Conservation (phyloP, 2,113 vertebrate genomes). For the Gasterosteus aculeatus region DNA sequence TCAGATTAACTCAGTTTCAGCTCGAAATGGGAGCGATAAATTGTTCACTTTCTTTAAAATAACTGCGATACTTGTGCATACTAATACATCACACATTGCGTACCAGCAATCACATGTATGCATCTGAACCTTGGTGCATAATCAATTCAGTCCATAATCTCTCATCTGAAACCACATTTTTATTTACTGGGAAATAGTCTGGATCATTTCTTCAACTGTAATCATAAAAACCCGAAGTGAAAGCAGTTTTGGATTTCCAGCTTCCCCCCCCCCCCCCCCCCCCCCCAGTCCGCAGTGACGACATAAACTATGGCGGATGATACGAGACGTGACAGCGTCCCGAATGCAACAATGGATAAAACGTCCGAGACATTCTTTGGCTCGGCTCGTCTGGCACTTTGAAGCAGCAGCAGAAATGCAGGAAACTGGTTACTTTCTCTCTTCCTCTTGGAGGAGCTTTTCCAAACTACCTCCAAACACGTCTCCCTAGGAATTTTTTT, state of each 20-base stretch:
- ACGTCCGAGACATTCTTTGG: conserved; percentile 50
- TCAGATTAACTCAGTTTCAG: not conserved
- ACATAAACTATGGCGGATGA: conserved; percentile 3
- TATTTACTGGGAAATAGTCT: not conserved
- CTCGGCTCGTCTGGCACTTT: conserved; percentile 44
- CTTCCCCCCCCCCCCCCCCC: too few relatives aligned
- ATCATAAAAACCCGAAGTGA: not conserved
- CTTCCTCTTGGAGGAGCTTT: conserved; percentile 63
- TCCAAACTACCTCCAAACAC: conserved; percentile 36
- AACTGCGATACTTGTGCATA: not conserved
- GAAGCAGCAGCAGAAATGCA: conserved; percentile 62
- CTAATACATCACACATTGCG: not conserved
- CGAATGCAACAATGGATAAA: conserved; percentile 40
- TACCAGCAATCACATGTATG: not conserved
- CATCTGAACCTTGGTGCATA: not conserved
- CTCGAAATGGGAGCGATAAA: not conserved
- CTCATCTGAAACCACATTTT: not conserved
- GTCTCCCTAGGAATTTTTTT: conserved; percentile 36
- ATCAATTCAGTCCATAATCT: not conserved
- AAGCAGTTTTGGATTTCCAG: not conserved
- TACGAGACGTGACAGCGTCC: conserved; percentile 27
- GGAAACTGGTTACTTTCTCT: conserved; percentile 69
- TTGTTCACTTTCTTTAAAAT: too few relatives aligned
- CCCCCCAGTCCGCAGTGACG: not conserved
- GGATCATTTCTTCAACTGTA: not conserved